Evolutionary conservation across 1,140 invertebrate species (phyloP).

Genomic region (Gonatopus flavifemur): DNA sequence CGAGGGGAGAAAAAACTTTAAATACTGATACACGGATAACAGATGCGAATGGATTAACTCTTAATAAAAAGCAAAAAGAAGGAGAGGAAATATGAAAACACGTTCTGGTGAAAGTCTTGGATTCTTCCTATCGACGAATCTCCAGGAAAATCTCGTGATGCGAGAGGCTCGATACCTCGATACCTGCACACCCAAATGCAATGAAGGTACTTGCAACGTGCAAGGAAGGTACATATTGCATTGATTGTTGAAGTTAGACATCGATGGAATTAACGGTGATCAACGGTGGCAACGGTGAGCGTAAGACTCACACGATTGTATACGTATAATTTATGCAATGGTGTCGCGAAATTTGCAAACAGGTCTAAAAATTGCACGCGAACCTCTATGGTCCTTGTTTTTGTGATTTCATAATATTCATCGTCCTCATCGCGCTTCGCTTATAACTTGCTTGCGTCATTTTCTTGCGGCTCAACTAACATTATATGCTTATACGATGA

Average conservation of each 20-base stretch:
- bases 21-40: no score
- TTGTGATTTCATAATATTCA: slow-evolving; percentile 40
- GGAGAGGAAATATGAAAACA: not conserved
- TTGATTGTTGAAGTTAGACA: slow-evolving; percentile 21
- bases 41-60: no score
- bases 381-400: slow-evolving; percentile 35
- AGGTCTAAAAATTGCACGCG: slow-evolving; percentile 43
- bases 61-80: not conserved
- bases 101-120: slow-evolving; percentile 1
- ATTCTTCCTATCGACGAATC: slow-evolving; percentile 15
- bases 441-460: slow-evolving; percentile 47
- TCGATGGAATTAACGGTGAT: slow-evolving; percentile 22
- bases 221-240: no score
- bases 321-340: slow-evolving; percentile 39
- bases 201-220: no score
- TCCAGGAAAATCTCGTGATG: slow-evolving; percentile 2
- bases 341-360: slow-evolving; percentile 42
- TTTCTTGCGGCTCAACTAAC: no score
- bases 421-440: not conserved
- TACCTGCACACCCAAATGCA: no score
- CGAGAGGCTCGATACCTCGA: no score
- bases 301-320: slow-evolving; percentile 13
- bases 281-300: no score
- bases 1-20: no score
- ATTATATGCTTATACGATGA: no score